Conservation (phyloP, 1,140 invertebrate genomes). For the Babylonia areolata region DNA sequence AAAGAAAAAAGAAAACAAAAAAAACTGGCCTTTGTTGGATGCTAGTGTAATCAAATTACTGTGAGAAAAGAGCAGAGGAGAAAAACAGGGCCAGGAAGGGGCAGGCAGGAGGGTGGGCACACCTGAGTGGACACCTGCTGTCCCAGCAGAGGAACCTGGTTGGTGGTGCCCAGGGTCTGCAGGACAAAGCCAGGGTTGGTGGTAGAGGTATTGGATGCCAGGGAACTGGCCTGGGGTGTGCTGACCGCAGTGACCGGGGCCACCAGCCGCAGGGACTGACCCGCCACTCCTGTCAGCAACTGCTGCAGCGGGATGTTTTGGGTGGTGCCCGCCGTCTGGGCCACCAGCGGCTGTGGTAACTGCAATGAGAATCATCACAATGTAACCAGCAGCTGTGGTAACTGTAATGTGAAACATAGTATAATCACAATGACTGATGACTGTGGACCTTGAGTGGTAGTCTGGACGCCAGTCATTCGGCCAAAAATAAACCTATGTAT, state of each 20-base stretch:
- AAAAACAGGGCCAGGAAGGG: no score
- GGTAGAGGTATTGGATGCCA: background rate
- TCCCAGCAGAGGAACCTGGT: conserved; percentile 40
- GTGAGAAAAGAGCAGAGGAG: no score
- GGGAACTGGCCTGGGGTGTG: conserved; percentile 1
- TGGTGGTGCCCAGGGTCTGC: conserved; percentile 43
- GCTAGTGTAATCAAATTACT: no score
- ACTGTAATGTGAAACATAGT: no score
- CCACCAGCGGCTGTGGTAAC: conserved; percentile 19
- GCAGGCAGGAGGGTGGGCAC: no score
- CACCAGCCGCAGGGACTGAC: conserved; percentile 45
- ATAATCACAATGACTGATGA: no score
- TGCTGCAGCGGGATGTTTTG: conserved; percentile 51
- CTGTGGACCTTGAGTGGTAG: no score
- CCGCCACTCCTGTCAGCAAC: conserved; percentile 21
- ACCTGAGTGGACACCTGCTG: conserved; percentile 38
- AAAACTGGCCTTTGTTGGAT: no score
- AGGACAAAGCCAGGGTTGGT: conserved; percentile 14
- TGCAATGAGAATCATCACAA: background rate
- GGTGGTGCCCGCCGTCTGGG: conserved; percentile 23
- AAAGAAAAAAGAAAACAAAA: no score
- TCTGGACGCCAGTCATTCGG: no score
- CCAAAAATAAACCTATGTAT: no score
- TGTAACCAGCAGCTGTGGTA: no score
- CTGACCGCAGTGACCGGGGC: conserved; percentile 24